These are phyloP conservation scores for Heteromurus nitidus DNA, from an alignment of 2,888 invertebrate genomes.

Conservation along the genomic window DNA sequence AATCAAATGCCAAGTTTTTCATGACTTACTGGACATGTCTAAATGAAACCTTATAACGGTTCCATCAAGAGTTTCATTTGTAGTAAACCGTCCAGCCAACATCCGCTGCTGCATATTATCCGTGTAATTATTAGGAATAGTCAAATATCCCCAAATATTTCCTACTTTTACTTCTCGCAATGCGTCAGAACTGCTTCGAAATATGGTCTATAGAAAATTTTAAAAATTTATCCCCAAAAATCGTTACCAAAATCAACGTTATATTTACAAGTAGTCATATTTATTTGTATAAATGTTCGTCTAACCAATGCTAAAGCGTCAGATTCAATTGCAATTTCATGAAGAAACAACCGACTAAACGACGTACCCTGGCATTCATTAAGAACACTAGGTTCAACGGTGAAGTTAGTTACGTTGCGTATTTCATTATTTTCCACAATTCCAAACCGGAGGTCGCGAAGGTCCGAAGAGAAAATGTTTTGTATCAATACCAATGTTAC, in stretches of 20 bases:
- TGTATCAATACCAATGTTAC: constrained; percentile 31
- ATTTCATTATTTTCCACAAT: constrained; percentile 22
- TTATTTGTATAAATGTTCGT: too few species aligned
- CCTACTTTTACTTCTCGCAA: constrained; percentile 84
- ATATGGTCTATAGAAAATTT: too few species aligned
- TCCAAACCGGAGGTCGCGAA: constrained; percentile 43
- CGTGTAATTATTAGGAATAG: constrained; percentile 92
- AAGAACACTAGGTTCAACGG: not conserved
- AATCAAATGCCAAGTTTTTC: too few species aligned
- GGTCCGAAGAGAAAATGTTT: constrained; percentile 29
- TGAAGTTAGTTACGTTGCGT: not conserved
- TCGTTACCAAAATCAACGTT: constrained; percentile 39
- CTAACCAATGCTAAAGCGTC: too few species aligned
- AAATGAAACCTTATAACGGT: constrained; percentile 92
- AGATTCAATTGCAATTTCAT: constrained; percentile 1
- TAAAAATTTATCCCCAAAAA: too few species aligned
- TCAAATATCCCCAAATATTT: constrained; percentile 90
- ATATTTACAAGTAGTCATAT: too few species aligned
- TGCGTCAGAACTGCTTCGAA: constrained; percentile 78
- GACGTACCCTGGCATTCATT: constrained; percentile 23
- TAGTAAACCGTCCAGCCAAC: constrained; percentile 86
- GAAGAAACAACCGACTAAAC: constrained; percentile 39
- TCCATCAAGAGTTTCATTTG: constrained; percentile 89
- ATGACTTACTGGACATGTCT: constrained; percentile 88
- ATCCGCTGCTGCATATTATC: constrained; percentile 88